Conservation (phyloP, 53 echinoderm and acorn worm species). For the Crossaster papposus region DNA sequence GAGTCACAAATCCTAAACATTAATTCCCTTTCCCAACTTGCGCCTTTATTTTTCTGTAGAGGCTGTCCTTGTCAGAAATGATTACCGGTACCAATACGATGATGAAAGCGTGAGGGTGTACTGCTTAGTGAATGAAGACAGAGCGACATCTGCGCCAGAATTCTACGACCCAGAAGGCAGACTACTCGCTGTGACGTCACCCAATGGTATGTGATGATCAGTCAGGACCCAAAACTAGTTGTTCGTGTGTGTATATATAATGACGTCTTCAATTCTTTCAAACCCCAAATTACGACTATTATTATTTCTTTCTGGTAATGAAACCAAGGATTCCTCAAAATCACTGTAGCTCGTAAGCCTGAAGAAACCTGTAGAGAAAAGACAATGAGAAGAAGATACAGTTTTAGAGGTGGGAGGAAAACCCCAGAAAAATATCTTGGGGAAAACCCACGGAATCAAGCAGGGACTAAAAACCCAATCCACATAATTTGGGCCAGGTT, state of each 20-base stretch:
- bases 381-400: too few relatives aligned
- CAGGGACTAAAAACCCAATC: too few relatives aligned
- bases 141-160: slow-evolving; percentile 7
- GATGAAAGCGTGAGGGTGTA: background rate
- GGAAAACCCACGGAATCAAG: too few relatives aligned
- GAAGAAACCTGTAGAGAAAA: too few relatives aligned
- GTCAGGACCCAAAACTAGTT: background rate
- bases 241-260: background rate
- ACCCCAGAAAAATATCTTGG: too few relatives aligned
- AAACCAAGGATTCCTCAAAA: too few relatives aligned
- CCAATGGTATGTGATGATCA: background rate
- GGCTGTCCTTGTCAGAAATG: background rate
- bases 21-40: background rate
- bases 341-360: too few relatives aligned
- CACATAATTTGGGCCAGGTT: too few relatives aligned
- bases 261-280: background rate
- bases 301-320: too few relatives aligned
- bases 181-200: slow-evolving; percentile 9
- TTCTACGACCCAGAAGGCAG: slow-evolving; percentile 19
- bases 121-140: background rate
- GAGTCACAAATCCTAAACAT: too few relatives aligned
- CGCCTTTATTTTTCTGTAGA: background rate
- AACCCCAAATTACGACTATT: too few relatives aligned
- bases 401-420: too few relatives aligned
- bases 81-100: background rate